Evolutionary conservation across 1,140 invertebrate genomes (phyloP), one percentile per base, ranked within the genome.

Genomic region (Panagrolaimus sp.): DNA sequence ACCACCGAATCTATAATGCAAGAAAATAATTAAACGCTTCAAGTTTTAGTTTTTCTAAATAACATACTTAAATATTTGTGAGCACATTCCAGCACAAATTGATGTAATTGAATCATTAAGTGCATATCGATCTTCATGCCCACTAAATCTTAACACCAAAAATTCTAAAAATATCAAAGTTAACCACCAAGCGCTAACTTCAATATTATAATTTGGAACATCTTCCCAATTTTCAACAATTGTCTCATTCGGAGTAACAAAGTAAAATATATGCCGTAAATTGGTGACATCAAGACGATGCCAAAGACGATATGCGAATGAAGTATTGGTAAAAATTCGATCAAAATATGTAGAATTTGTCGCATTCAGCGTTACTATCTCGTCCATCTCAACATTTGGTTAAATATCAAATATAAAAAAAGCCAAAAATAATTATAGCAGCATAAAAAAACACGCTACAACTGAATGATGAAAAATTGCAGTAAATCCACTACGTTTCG

Each of bases 131-230:
- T 82, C 79, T 16, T 78, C 78, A 70, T 82, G 74, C 11, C 76
- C 73, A 27, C 42, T 63, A 16, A 82, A 46, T 11, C 68, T 67
- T 23, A 83, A 68, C 16, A 83, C 63, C n/a, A 72, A 31, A 65
- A 82, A 83, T 65, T 82, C 80, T 5, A 78, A 23, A 27, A 83
- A 74, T 20, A 82, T 67, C 25, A 82, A 67, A 9, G 69, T 70
- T 66, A 83, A 46, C 80, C 80, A 82, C 80, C 80, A 82, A 9
- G 80, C 68, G 23, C 80, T 78, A 31, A 82, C 78, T 51, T 82
- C 80, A 66, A 82, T 67, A 68, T 81, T 81, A 62, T 82, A 82
- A 66, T 82, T 82, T 3, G 80, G 80, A 11, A 82, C 80, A 27
- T 82, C 63, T 9, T 79, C 78, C 13, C 79, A n/a, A 20, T 31